These are phyloP conservation scores for Eulemur rubriventer DNA, from an alignment of 2,797 vertebrate genomes.

Conservation along the genomic window DNA sequence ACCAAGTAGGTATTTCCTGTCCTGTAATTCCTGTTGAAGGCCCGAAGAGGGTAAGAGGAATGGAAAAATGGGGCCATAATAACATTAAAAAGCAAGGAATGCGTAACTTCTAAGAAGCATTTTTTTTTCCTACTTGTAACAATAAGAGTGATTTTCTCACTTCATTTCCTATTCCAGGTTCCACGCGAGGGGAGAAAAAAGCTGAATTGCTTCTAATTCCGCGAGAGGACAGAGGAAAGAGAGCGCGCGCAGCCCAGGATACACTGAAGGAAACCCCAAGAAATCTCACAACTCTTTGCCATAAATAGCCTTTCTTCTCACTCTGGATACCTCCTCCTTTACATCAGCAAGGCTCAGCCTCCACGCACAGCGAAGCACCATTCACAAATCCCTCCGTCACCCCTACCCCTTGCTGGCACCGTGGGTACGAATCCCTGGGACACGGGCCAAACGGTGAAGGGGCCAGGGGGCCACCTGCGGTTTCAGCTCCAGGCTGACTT, in stretches of 20 bases:
- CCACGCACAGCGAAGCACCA: slow-evolving; percentile 55
- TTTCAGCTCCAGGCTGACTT: neutral
- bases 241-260: neutral
- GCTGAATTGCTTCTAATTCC: slow-evolving; percentile 41
- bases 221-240: neutral
- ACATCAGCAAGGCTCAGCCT: slow-evolving; percentile 60
- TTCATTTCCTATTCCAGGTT: neutral
- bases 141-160: neutral
- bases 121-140: slow-evolving; percentile 2
- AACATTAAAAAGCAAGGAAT: neutral
- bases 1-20: neutral
- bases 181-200: neutral
- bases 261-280: slow-evolving; percentile 44
- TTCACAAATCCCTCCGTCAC: slow-evolving; percentile 71
- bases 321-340: slow-evolving; percentile 54
- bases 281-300: slow-evolving; percentile 67
- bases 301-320: slow-evolving; percentile 73
- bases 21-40: neutral
- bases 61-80: neutral
- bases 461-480: slow-evolving; percentile 39
- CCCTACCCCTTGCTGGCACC: neutral
- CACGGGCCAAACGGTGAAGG: neutral
- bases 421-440: neutral
- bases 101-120: neutral
- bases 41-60: neutral